Conservation (phyloP, 1,140 invertebrate species). For the Ericerus pela region DNA sequence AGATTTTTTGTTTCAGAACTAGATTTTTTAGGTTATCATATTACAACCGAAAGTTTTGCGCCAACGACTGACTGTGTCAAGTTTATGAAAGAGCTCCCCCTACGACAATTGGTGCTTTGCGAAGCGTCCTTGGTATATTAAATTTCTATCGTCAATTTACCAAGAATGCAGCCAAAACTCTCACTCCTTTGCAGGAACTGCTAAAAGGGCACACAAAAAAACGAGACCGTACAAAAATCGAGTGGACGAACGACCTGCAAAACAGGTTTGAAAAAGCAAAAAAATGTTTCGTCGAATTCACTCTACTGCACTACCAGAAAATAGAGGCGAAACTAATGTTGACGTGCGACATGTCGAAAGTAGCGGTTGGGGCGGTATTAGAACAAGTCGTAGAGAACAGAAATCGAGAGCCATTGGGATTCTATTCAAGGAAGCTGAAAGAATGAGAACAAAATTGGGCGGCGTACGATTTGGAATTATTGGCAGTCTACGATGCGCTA, state of each 20-base stretch:
- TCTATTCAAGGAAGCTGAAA: background rate
- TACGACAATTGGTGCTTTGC: background rate
- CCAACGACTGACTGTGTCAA: no score
- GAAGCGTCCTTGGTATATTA: background rate
- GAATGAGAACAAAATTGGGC: constrained; percentile 28
- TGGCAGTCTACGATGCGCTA: constrained; percentile 32
- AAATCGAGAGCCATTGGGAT: background rate
- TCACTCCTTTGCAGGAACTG: background rate
- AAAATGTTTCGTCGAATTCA: background rate
- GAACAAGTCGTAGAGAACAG: background rate
- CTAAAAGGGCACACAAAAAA: background rate
- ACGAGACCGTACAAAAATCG: background rate
- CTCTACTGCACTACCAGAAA: background rate
- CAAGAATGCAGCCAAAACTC: background rate
- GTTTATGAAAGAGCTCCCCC: no score
- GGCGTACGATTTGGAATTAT: constrained; percentile 33
- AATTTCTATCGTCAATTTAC: background rate
- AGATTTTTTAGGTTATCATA: no score
- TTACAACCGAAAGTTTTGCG: no score
- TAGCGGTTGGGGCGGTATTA: background rate
- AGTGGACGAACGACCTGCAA: background rate
- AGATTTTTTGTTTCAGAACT: no score
- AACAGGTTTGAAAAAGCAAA: background rate
- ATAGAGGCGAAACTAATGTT: background rate
- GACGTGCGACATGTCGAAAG: background rate